phyloP scores from a whole-genome alignment of 2,113 vertebrate genomes.

The Gobiocypris rarus region DNA sequence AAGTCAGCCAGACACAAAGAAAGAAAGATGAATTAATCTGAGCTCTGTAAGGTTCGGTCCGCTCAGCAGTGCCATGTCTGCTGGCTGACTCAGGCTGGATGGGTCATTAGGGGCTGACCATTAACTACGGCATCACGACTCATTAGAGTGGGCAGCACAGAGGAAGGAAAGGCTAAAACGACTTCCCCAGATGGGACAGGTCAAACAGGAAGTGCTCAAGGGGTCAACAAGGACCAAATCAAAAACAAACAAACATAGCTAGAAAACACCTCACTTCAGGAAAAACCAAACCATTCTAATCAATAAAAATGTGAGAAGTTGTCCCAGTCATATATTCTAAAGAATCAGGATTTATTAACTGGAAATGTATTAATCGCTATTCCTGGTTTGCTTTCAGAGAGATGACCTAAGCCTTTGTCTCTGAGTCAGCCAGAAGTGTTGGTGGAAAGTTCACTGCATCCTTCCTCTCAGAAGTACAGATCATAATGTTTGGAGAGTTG shows the following conservation, averaged over 20 bases:
- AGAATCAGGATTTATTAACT: slow-evolving; percentile 13
- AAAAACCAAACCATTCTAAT: slow-evolving; percentile 60
- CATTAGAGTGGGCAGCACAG: slow-evolving; percentile 86
- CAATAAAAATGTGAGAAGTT: neutral
- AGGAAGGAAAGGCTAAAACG: slow-evolving; percentile 82
- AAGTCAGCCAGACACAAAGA: slow-evolving; percentile 58
- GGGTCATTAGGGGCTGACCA: slow-evolving; percentile 76
- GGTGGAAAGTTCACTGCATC: slow-evolving; percentile 44
- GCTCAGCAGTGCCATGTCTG: slow-evolving; percentile 2
- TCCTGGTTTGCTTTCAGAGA: slow-evolving; percentile 32
- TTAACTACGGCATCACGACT: slow-evolving; percentile 92
- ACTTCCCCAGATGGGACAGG: slow-evolving; percentile 92
- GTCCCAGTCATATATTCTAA: no score
- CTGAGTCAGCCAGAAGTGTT: slow-evolving; percentile 27
- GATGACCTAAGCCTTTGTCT: slow-evolving; percentile 56
- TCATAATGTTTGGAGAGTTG: slow-evolving; percentile 40
- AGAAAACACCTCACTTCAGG: slow-evolving; percentile 65
- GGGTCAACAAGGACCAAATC: slow-evolving; percentile 75
- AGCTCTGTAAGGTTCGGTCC: neutral
- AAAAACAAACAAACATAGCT: slow-evolving; percentile 67
- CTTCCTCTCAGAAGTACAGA: slow-evolving; percentile 31
- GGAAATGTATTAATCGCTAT: slow-evolving; percentile 31
- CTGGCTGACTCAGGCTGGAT: slow-evolving; percentile 12
- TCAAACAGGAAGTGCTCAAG: slow-evolving; percentile 89
- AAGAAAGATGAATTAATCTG: neutral